These are phyloP conservation scores for Danionella dracula DNA, from an alignment of 2,797 vertebrate genomes.

Conservation along the genomic window DNA sequence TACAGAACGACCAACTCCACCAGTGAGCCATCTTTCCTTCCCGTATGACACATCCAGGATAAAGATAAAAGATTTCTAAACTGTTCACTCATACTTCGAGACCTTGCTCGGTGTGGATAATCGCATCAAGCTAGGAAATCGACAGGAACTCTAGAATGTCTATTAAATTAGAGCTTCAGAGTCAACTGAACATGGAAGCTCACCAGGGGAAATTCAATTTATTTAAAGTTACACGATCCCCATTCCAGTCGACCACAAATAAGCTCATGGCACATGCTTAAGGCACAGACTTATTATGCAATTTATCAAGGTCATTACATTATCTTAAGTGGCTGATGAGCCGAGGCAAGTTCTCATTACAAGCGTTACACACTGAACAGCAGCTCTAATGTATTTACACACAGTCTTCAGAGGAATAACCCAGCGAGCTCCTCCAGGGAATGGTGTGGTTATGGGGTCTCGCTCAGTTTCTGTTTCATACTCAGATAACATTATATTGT, in stretches of 20 bases:
- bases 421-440: conserved; percentile 1
- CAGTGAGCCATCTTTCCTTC: no score
- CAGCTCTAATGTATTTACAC: background rate
- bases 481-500: no score
- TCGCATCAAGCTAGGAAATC: conserved; percentile 57
- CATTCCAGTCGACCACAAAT: conserved; percentile 47
- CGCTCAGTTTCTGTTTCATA: no score
- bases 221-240: conserved; percentile 64
- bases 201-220: conserved; percentile 69
- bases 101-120: background rate
- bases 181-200: conserved; percentile 52
- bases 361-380: conserved; percentile 32
- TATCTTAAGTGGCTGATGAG: conserved; percentile 65
- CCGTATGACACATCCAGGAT: no score
- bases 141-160: conserved; percentile 45
- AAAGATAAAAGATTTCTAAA: no score
- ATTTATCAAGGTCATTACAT: conserved; percentile 62
- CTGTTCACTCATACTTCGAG: no score
- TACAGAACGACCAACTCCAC: no score
- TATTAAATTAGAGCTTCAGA: conserved; percentile 67
- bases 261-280: conserved; percentile 52
- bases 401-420: conserved; percentile 11
- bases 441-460: no score
- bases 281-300: conserved; percentile 63
- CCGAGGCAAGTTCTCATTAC: conserved; percentile 62